phyloP scores from a whole-genome alignment of 2,888 invertebrate genomes.

The Rhagophthalmus giganteus region DNA sequence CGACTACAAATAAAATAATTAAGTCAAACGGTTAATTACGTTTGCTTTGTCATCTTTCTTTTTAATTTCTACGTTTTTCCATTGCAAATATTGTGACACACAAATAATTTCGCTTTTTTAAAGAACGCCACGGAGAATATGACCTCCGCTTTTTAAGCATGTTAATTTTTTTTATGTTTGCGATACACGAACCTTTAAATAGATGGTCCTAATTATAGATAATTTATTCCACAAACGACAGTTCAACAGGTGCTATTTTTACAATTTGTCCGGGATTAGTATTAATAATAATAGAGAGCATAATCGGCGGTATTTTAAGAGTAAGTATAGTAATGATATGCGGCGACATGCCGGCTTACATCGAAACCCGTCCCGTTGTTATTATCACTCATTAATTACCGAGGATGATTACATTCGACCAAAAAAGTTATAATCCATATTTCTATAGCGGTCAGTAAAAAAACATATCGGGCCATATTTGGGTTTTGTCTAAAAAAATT shows the following conservation, averaged over 20 bases:
- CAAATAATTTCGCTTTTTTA: slow-evolving; percentile 13
- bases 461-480: too few relatives aligned
- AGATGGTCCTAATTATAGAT: too few relatives aligned
- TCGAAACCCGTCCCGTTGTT: slow-evolving; percentile 16
- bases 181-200: too few relatives aligned
- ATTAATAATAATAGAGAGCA: slow-evolving; percentile 8
- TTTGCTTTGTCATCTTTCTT: slow-evolving; percentile 35
- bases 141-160: too few relatives aligned
- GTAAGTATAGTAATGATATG: slow-evolving; percentile 17
- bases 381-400: slow-evolving; percentile 21
- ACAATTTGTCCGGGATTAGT: slow-evolving; percentile 10
- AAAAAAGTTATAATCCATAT: slow-evolving; percentile 3
- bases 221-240: too few relatives aligned
- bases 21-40: slow-evolving; percentile 49
- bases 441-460: background rate
- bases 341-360: slow-evolving; percentile 19
- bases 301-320: slow-evolving; percentile 15
- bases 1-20: slow-evolving; percentile 47
- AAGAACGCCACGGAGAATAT: too few relatives aligned
- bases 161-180: too few relatives aligned
- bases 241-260: slow-evolving; percentile 5
- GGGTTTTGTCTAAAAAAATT: too few relatives aligned
- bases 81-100: slow-evolving; percentile 26
- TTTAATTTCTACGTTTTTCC: slow-evolving; percentile 27
- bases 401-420: slow-evolving; percentile 16